A percentile compares a stretch with the other conserved stretches of the same genome.
phyloP scores from a whole-genome alignment of 2,888 invertebrate genomes.

The Reticulitermes lucifugus region DNA sequence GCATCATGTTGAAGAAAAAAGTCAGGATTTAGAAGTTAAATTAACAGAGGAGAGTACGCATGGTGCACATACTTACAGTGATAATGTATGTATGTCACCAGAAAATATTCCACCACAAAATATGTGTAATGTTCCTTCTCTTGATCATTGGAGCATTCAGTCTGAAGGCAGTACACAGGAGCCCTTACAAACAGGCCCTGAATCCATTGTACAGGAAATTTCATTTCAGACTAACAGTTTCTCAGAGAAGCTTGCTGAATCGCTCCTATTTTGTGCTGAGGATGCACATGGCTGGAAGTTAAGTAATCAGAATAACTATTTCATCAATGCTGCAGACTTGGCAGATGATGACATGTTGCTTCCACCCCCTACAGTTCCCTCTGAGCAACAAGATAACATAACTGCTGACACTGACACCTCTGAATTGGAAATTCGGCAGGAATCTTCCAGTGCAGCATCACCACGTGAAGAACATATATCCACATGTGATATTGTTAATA shows the following conservation, averaged over 20 bases:
- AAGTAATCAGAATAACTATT: conserved; percentile 67
- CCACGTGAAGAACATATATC: conserved; percentile 23
- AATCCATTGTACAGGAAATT: neutral
- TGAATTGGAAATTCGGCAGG: neutral
- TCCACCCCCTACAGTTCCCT: conserved; percentile 19
- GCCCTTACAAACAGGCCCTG: neutral
- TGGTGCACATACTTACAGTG: too few relatives aligned
- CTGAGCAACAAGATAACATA: neutral
- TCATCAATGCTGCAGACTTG: conserved; percentile 82
- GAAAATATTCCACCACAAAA: too few relatives aligned
- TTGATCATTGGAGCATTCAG: too few relatives aligned
- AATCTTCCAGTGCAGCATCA: neutral
- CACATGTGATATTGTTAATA: conserved; percentile 40
- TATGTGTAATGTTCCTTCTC: too few relatives aligned
- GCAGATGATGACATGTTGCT: conserved; percentile 72
- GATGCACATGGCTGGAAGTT: neutral
- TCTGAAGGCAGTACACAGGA: neutral
- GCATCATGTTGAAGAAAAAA: neutral
- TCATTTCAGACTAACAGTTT: neutral
- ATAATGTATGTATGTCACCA: too few relatives aligned
- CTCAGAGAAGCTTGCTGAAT: neutral
- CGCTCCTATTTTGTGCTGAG: neutral
- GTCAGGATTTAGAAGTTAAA: neutral
- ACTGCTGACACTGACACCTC: neutral
- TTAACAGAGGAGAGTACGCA: too few relatives aligned